phyloP scores from a whole-genome alignment of 2,888 invertebrate genomes.

The Lepas anatifera region DNA sequence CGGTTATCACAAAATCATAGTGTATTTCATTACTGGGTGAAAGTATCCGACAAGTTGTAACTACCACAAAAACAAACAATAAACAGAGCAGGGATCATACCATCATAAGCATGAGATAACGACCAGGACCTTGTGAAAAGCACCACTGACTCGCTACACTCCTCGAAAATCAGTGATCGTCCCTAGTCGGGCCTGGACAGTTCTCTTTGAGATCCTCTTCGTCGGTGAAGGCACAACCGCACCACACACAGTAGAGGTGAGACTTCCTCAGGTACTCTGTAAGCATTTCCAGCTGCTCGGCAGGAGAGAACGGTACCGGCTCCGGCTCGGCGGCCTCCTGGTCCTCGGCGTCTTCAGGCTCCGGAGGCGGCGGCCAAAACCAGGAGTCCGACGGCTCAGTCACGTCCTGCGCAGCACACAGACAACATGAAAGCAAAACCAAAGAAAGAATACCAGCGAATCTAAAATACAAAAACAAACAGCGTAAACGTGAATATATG shows the following conservation, averaged over 20 bases:
- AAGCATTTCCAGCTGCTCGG: slow-evolving; percentile 48
- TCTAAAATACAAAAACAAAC: too few relatives aligned
- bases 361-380: slow-evolving; percentile 42
- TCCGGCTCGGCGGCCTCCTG: slow-evolving; percentile 31
- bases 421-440: too few relatives aligned
- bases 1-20: too few relatives aligned
- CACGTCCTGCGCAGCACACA: slow-evolving; percentile 31
- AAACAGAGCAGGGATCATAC: too few relatives aligned
- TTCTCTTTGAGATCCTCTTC: slow-evolving; percentile 45
- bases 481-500: too few relatives aligned
- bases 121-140: too few relatives aligned
- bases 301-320: slow-evolving; percentile 25
- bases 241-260: slow-evolving; percentile 67
- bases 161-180: slow-evolving; percentile 44
- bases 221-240: slow-evolving; percentile 54
- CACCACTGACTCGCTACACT: too few relatives aligned
- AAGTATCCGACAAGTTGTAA: too few relatives aligned
- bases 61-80: too few relatives aligned
- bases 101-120: too few relatives aligned
- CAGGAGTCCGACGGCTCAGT: slow-evolving; percentile 42
- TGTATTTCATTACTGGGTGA: too few relatives aligned
- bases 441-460: too few relatives aligned
- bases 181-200: slow-evolving; percentile 53
- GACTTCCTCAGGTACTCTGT: slow-evolving; percentile 52
- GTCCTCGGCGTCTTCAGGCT: slow-evolving; percentile 30